phyloP scores from a whole-genome alignment of 2,113 vertebrate genomes.

The Ursus arctos region DNA sequence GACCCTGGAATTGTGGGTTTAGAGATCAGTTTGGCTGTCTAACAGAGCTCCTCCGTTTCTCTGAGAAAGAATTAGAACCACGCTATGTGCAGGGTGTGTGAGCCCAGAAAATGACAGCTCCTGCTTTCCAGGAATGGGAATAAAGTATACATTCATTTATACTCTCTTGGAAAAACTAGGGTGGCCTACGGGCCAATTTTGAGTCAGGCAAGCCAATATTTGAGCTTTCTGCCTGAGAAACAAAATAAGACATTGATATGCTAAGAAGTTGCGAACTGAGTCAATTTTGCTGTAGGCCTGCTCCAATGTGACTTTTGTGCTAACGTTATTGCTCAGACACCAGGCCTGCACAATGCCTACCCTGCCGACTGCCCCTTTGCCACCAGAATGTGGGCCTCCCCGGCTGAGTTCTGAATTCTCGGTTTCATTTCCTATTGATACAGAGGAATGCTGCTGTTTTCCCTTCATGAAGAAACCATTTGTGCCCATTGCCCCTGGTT shows the following conservation, averaged over 20 bases:
- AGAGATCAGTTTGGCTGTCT: not conserved
- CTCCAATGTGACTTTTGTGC: conserved; percentile 11
- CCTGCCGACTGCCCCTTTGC: not conserved
- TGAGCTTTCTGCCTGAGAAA: conserved; percentile 45
- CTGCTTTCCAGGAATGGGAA: conserved; percentile 59
- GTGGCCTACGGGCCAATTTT: conserved; percentile 47
- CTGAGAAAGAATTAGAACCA: not conserved
- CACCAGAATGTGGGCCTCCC: not conserved
- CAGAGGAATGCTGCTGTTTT: not conserved
- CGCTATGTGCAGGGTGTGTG: not conserved
- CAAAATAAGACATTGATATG: conserved; percentile 63
- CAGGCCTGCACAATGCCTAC: not conserved
- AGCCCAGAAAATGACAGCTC: conserved; percentile 44
- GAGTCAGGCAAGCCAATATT: conserved; percentile 50
- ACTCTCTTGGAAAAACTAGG: not conserved
- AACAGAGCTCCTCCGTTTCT: not conserved
- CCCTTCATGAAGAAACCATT: not conserved
- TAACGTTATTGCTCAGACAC: not conserved
- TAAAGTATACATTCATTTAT: not conserved
- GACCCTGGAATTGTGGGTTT: not conserved
- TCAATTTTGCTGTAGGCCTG: not conserved
- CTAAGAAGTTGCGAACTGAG: conserved; percentile 57
- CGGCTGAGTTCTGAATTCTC: not conserved
- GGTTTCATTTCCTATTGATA: not conserved
- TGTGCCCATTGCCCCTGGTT: not conserved